These are phyloP conservation scores for Luperina nickerlii DNA, from an alignment of 2,888 invertebrate species.

Conservation along the genomic window DNA sequence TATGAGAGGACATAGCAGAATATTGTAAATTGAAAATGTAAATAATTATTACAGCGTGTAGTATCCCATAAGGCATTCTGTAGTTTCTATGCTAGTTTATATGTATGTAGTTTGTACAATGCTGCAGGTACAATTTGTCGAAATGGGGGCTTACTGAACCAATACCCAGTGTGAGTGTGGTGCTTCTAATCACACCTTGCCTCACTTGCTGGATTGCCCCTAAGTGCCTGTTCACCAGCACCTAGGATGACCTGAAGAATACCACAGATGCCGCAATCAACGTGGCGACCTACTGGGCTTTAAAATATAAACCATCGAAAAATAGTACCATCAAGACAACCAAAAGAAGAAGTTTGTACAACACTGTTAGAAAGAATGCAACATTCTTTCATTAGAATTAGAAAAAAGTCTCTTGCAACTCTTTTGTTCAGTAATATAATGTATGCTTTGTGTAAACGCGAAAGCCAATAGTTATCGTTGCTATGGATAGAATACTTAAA, in stretches of 20 bases:
- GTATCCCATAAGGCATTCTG: not conserved
- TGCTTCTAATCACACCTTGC: not conserved
- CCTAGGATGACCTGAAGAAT: not conserved
- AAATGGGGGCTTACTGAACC: not conserved
- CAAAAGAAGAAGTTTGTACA: no score
- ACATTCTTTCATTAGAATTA: not conserved
- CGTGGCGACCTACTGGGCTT: not conserved
- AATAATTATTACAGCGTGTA: not conserved
- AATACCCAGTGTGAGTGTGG: not conserved
- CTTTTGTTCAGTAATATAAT: slow-evolving; percentile 1
- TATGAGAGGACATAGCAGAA: not conserved
- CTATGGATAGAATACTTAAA: slow-evolving; percentile 3
- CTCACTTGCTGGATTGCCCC: not conserved
- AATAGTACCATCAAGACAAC: not conserved
- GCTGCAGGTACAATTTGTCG: not conserved
- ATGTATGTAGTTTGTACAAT: not conserved
- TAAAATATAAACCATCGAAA: not conserved
- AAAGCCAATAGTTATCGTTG: not conserved
- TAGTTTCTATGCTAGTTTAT: not conserved
- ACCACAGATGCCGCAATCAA: not conserved
- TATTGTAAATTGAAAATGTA: not conserved
- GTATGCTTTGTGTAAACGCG: not conserved
- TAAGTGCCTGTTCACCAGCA: no score
- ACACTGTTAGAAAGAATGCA: not conserved
- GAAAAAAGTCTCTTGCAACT: not conserved